Evolutionary conservation across 2,797 vertebrate species (phyloP), one percentile per base, ranked within the genome.

Genomic region (Nannoperca obscura): DNA sequence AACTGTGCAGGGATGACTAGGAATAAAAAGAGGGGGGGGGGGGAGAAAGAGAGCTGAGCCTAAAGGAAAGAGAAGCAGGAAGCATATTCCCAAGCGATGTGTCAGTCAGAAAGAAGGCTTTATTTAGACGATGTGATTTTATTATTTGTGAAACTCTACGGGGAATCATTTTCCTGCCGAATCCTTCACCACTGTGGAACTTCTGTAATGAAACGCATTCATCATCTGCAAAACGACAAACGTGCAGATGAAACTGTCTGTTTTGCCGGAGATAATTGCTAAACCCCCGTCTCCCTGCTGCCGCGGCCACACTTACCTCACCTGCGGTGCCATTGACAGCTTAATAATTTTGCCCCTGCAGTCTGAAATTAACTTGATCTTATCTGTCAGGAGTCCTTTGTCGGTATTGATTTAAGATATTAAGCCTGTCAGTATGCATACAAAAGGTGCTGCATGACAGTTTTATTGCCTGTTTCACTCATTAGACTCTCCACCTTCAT

Each of bases 151-250:
- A 88, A 71, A 78, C 81, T 93, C 91, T 72, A 58, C 59, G 2
- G 90, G 92, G 89, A 91, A 86, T 87, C 76, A 62, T 90, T 76
- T 91, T 77, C 82, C 74, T 71, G 73, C 85, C 27, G 74, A 81
- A 88, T 73, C 83, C 80, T 72, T 85, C 81, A 76, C 61, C 60
- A 30, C 84, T 75, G 75, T 79, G 82, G 76, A 91, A 88, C 89
- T 86, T 79, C 78, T 88, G 87, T 93, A 94, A 94, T 95, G 93
- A 95, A 95, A 94, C 80, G 50, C 95, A 96, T 96, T 94, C 89
- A 94, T 96, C 95, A 94, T 94, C 89, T 78, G 82, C 82, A 83
- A 82, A 87, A 85, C 62, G 71, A 84, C 86, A 93, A 90, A 88
- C 52, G 74, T 67, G 81, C 88, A 82, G 85, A 93, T 88, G 88